Evolutionary conservation across 2,888 invertebrate genomes (phyloP).

Genomic region (Lithophane ornitopus): DNA sequence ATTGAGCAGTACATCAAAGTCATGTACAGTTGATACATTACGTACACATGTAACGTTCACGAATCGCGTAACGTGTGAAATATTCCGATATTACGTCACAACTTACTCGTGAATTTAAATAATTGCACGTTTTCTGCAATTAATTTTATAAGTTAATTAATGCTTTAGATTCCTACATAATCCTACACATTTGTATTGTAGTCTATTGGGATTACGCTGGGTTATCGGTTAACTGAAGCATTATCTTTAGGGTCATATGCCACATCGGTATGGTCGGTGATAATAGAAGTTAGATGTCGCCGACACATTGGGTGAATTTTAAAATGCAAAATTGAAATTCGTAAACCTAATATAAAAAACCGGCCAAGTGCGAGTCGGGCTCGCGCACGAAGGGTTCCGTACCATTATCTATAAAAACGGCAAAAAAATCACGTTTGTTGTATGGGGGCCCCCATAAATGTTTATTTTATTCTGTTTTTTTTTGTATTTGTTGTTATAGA

Average conservation of each 20-base stretch:
- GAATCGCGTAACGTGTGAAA: slow-evolving; percentile 54
- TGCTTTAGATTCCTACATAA: background rate
- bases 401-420: no score
- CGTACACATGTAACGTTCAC: slow-evolving; percentile 44
- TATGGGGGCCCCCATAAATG: no score
- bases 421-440: no score
- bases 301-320: background rate
- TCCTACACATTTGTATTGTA: background rate
- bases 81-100: slow-evolving; percentile 55
- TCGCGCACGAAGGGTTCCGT: no score
- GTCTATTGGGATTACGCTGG: background rate
- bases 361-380: no score
- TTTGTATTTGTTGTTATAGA: no score
- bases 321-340: background rate
- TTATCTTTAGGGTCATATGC: background rate
- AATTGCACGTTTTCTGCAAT: slow-evolving; percentile 1
- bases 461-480: no score
- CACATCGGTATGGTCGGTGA: background rate
- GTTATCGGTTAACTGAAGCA: background rate
- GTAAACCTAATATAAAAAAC: background rate
- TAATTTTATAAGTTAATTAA: slow-evolving; percentile 4
- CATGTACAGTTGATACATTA: slow-evolving; percentile 44
- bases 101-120: slow-evolving; percentile 29
- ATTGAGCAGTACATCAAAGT: slow-evolving; percentile 45
- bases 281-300: background rate